phyloP scores from a whole-genome alignment of 2,797 vertebrate genomes.

The Mastacembelus armatus region DNA sequence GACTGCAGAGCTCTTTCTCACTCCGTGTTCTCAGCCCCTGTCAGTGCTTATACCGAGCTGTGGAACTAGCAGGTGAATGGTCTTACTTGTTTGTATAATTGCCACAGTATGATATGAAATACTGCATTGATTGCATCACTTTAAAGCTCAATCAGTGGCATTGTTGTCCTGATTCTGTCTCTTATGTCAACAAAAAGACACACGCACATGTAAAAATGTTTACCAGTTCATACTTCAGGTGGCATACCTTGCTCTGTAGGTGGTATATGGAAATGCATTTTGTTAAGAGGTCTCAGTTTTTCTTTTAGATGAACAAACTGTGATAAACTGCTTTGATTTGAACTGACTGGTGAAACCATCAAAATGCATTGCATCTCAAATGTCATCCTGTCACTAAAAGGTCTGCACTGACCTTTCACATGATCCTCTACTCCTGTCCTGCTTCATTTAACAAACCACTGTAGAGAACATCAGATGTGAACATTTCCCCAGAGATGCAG shows the following conservation, averaged over 20 bases:
- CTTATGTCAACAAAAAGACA: slow-evolving; percentile 45
- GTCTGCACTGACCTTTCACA: slow-evolving; percentile 74
- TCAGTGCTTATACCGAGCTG: slow-evolving; percentile 18
- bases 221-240: slow-evolving; percentile 16
- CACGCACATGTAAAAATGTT: slow-evolving; percentile 20
- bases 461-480: slow-evolving; percentile 70
- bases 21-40: slow-evolving; percentile 15
- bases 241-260: not conserved
- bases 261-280: not conserved
- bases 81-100: slow-evolving; percentile 60
- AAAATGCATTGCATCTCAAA: slow-evolving; percentile 50
- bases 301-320: slow-evolving; percentile 19
- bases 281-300: not conserved
- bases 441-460: slow-evolving; percentile 78
- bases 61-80: slow-evolving; percentile 52
- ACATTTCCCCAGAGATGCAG: slow-evolving; percentile 62
- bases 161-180: slow-evolving; percentile 50
- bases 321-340: slow-evolving; percentile 29
- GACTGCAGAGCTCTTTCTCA: slow-evolving; percentile 39
- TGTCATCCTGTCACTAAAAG: slow-evolving; percentile 64
- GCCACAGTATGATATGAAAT: slow-evolving; percentile 50
- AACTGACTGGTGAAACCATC: slow-evolving; percentile 31
- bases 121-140: slow-evolving; percentile 59
- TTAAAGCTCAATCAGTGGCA: slow-evolving; percentile 61
- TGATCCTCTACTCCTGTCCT: slow-evolving; percentile 59